These are phyloP conservation scores for Aselliscus stoliczkanus DNA, from an alignment of 2,797 vertebrate species.

Conservation along the genomic window DNA sequence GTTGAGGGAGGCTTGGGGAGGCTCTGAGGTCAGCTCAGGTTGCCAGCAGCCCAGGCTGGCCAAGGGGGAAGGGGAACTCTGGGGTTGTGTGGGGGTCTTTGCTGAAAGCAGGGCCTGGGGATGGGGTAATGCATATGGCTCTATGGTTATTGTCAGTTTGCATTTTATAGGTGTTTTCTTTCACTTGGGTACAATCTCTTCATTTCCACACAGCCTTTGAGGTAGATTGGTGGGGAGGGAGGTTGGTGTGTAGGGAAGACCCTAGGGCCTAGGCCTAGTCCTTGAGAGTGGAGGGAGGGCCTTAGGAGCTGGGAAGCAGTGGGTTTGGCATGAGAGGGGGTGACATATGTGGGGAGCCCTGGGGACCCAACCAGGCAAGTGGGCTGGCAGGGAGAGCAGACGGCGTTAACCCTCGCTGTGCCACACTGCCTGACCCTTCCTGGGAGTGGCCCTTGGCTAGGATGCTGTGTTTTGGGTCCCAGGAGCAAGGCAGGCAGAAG, in stretches of 20 bases:
- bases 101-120: neutral
- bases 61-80: neutral
- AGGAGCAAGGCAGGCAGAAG: neutral
- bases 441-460: neutral
- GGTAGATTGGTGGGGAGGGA: neutral
- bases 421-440: conserved; percentile 41
- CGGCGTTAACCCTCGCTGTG: conserved; percentile 76
- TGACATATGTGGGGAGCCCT: conserved; percentile 81
- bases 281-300: conserved; percentile 31
- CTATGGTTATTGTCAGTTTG: neutral
- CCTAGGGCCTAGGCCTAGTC: neutral
- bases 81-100: neutral
- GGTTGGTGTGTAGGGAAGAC: neutral
- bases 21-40: neutral
- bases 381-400: conserved; percentile 75
- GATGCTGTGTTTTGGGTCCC: neutral
- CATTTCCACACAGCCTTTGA: too few relatives aligned
- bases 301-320: conserved; percentile 64
- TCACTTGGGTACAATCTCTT: neutral
- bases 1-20: neutral
- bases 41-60: neutral
- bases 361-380: conserved; percentile 78
- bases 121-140: neutral
- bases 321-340: conserved; percentile 79
- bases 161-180: neutral